A percentile compares a stretch with the other conserved stretches of the same genome.
Conservation (phyloP, 2,113 vertebrate genomes). For the Phasianus colchicus region DNA sequence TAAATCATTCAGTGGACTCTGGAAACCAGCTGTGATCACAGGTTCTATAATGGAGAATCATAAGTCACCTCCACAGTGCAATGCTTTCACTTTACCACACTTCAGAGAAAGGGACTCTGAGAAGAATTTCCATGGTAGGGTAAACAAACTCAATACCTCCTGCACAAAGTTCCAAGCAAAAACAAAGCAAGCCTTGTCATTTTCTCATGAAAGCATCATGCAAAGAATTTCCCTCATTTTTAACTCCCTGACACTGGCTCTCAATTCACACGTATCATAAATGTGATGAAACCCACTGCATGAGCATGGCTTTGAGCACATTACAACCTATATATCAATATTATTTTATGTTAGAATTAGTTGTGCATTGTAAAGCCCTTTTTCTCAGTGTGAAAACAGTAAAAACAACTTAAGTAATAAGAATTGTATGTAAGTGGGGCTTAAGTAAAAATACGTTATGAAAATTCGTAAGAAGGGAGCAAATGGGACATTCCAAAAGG, state of each 20-base stretch:
- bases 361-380: neutral
- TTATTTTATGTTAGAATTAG: neutral
- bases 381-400: neutral
- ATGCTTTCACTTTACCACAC: neutral
- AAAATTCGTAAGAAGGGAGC: neutral
- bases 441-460: neutral
- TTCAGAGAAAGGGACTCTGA: neutral
- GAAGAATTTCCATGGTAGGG: too few relatives aligned
- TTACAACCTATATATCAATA: neutral
- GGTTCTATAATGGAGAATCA: neutral
- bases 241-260: neutral
- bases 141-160: neutral
- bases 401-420: neutral
- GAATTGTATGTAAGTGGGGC: neutral
- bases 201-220: neutral
- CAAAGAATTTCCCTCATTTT: neutral
- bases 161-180: neutral
- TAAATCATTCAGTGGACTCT: neutral
- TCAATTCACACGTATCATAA: neutral
- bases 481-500: neutral
- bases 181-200: neutral
- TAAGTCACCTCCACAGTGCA: rapidly evolving
- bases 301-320: neutral
- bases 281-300: neutral
- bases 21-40: neutral